A percentile compares a stretch with the other conserved stretches of the same genome.
These are phyloP conservation scores for Acanthosoma haemorrhoidale DNA, from an alignment of 2,888 invertebrate genomes.

Conservation along the genomic window DNA sequence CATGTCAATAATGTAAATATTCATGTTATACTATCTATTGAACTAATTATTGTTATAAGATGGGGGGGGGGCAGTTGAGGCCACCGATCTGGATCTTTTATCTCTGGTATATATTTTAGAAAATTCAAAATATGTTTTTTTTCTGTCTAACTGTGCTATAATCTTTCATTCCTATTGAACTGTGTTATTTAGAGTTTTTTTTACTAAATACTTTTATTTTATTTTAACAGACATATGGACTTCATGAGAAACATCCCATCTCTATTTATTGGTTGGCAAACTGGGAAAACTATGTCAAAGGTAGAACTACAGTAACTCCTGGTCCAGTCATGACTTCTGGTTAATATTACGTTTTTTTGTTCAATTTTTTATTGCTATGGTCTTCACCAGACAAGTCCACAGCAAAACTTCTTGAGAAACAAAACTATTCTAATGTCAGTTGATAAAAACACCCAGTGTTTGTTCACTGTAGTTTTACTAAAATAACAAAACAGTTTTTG, in stretches of 20 bases:
- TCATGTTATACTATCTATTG: too few relatives aligned
- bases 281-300: constrained; percentile 86
- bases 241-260: constrained; percentile 57
- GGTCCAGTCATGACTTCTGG: constrained; percentile 69
- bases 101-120: too few relatives aligned
- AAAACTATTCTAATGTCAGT: neutral
- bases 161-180: too few relatives aligned
- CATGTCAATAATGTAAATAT: too few relatives aligned
- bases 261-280: constrained; percentile 82
- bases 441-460: constrained; percentile 40
- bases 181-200: too few relatives aligned
- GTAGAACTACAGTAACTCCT: constrained; percentile 70
- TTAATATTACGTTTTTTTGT: neutral
- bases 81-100: too few relatives aligned
- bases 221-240: neutral
- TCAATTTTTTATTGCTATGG: neutral
- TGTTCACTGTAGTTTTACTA: constrained; percentile 46
- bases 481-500: too few relatives aligned
- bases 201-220: too few relatives aligned
- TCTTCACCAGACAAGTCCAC: neutral
- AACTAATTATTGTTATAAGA: too few relatives aligned
- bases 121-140: too few relatives aligned
- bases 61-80: too few relatives aligned
- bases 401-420: neutral
- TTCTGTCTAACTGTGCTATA: too few relatives aligned